Conservation (phyloP, 2,888 invertebrate species). For the Chloroclysta siterata region DNA sequence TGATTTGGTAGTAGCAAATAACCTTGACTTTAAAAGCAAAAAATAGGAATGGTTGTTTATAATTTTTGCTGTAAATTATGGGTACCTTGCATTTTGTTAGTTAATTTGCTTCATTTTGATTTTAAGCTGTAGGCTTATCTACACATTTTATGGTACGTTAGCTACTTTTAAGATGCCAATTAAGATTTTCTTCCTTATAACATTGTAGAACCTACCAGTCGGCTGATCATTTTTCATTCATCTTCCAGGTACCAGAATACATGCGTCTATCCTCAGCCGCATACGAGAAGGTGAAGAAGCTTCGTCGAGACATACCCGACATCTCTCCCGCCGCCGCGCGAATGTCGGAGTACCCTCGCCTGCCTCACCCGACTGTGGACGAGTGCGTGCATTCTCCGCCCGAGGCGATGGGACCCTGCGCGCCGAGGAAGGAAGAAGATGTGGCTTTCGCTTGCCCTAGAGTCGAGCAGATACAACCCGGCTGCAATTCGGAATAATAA, state of each 20-base stretch:
- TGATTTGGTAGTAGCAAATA: no score
- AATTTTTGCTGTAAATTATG: no score
- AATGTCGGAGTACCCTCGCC: constrained; percentile 55
- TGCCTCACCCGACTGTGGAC: constrained; percentile 51
- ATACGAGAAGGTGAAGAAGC: constrained; percentile 66
- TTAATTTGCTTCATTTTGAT: no score
- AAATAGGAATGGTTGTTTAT: no score
- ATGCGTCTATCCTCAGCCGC: constrained; percentile 72
- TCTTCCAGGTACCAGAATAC: constrained; percentile 66
- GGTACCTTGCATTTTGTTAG: no score
- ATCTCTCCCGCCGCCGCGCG: constrained; percentile 72
- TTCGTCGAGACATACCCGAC: constrained; percentile 65
- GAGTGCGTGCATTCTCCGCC: constrained; percentile 57
- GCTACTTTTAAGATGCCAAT: no score
- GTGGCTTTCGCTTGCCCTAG: constrained; percentile 73
- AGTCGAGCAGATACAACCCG: constrained; percentile 60
- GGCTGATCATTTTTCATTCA: not conserved
- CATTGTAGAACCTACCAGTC: no score
- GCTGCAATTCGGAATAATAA: constrained; percentile 58
- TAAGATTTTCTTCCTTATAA: no score
- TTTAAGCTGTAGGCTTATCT: no score
- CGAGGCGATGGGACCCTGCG: constrained; percentile 56
- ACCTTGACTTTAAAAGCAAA: no score
- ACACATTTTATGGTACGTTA: no score
- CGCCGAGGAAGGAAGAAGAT: constrained; percentile 62